A percentile compares a stretch with the other conserved stretches of the same genome.
phyloP scores from a whole-genome alignment of 1,140 invertebrate genomes.

The Penaeus chinensis region DNA sequence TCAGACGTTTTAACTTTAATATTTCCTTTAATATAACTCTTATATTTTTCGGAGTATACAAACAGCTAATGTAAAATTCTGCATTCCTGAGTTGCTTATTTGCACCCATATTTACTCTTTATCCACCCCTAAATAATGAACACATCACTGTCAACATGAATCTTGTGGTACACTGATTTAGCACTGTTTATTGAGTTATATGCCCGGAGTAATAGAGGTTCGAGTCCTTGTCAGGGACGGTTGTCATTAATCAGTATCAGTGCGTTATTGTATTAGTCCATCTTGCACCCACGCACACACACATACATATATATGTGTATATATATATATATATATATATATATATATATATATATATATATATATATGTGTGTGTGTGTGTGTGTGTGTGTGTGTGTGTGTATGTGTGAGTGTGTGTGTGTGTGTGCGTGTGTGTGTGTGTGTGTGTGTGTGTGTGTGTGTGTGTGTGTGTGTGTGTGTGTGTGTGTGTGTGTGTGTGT shows the following conservation, averaged over 20 bases:
- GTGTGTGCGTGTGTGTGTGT: slow-evolving; percentile 9
- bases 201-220: too few species aligned
- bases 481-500: slow-evolving; percentile 12
- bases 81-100: background rate
- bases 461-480: slow-evolving; percentile 6
- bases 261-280: background rate
- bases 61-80: background rate
- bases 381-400: background rate
- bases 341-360: background rate
- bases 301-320: background rate
- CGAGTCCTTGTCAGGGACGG: background rate
- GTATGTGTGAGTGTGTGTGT: slow-evolving; percentile 2
- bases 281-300: background rate
- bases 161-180: too few species aligned
- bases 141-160: too few species aligned
- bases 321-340: background rate
- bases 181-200: too few species aligned
- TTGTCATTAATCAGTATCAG: background rate
- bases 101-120: too few species aligned
- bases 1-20: too few species aligned
- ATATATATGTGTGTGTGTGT: background rate
- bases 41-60: too few species aligned
- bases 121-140: too few species aligned
- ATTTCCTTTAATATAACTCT: too few species aligned
- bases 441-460: slow-evolving; percentile 15